phyloP scores from a whole-genome alignment of 2,797 vertebrate genomes.

The Anas bahamensis region DNA sequence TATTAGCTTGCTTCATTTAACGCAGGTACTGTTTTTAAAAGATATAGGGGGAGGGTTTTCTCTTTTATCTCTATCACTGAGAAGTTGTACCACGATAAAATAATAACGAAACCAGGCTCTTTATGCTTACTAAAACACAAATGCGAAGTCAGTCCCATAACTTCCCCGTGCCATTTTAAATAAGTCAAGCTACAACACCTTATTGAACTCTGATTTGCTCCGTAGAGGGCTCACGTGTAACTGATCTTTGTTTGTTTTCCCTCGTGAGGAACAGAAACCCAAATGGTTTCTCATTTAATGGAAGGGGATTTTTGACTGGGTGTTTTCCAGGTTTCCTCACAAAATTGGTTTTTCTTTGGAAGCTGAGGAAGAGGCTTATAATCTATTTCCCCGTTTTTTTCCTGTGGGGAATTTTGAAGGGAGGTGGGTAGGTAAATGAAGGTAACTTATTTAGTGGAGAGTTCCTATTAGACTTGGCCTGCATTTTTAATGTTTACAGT shows the following conservation, averaged over 20 bases:
- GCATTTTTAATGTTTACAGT: fast-evolving
- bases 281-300: neutral
- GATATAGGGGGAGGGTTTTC: neutral
- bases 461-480: neutral
- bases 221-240: neutral
- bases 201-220: neutral
- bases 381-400: neutral
- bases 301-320: neutral
- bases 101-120: neutral
- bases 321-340: constrained; percentile 10
- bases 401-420: neutral
- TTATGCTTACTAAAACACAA: neutral
- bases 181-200: neutral
- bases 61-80: neutral
- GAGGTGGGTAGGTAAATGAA: neutral
- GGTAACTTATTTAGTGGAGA: neutral
- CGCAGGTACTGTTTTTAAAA: neutral
- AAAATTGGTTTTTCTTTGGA: neutral
- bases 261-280: neutral
- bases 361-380: neutral
- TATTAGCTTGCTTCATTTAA: neutral
- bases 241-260: neutral
- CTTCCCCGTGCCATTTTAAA: neutral
- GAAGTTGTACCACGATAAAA: neutral
- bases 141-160: neutral